These are phyloP conservation scores for Phalacrocorax carbo DNA, from an alignment of 2,113 vertebrate genomes.

Conservation along the genomic window DNA sequence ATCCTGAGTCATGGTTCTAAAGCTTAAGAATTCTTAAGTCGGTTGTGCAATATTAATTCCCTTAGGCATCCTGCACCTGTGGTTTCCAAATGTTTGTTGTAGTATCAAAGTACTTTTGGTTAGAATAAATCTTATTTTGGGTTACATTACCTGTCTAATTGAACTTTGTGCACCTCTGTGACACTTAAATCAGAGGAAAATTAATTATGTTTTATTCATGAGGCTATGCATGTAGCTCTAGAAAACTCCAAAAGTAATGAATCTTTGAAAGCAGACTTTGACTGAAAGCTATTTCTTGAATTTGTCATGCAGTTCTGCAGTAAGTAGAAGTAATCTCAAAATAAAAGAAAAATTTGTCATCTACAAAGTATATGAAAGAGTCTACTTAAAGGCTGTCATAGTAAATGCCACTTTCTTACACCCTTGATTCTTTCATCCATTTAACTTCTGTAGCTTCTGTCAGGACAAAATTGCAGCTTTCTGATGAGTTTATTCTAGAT, in stretches of 20 bases:
- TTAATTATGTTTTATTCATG: slow-evolving; percentile 32
- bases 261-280: neutral
- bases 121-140: no score
- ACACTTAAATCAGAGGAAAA: neutral
- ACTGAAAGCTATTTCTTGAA: neutral
- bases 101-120: no score
- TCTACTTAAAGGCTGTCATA: neutral
- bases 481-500: neutral
- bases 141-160: no score
- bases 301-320: neutral
- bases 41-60: no score
- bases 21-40: no score
- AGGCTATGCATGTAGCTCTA: neutral
- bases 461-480: neutral
- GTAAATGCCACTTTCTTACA: neutral
- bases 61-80: no score
- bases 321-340: neutral
- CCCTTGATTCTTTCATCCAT: neutral
- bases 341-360: neutral
- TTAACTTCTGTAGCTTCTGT: neutral
- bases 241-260: neutral
- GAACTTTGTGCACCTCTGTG: no score
- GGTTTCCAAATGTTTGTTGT: no score
- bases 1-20: no score
- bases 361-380: neutral